Percentiles rank a stretch among this genome's conserved stretches.
These are phyloP conservation scores for Ellobium chinense DNA, from an alignment of 2,888 invertebrate species.

Conservation along the genomic window DNA sequence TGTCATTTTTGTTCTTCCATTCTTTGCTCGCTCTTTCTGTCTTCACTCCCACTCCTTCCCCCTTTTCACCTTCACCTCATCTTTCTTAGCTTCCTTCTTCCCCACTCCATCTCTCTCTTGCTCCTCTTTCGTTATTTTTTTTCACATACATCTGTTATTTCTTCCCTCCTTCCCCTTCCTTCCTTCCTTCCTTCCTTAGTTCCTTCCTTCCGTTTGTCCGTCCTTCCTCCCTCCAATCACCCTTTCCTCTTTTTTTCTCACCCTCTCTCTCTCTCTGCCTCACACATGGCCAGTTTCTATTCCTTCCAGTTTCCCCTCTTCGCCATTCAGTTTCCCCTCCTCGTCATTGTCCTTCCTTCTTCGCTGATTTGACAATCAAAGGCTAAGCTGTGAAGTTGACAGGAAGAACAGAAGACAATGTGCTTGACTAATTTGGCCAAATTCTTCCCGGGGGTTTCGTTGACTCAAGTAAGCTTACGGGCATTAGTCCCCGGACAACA, in stretches of 20 bases:
- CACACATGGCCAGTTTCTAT: too few relatives aligned
- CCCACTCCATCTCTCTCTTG: background rate
- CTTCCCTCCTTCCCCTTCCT: background rate
- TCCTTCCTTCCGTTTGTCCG: background rate
- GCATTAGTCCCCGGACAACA: too few relatives aligned
- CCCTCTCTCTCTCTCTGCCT: conserved; percentile 11
- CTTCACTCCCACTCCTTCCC: background rate
- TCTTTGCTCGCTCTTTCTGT: background rate
- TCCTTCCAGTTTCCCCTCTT: conserved; percentile 21
- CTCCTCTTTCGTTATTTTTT: background rate
- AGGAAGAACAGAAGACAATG: too few relatives aligned
- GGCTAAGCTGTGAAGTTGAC: too few relatives aligned
- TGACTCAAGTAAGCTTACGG: too few relatives aligned
- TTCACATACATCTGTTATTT: background rate
- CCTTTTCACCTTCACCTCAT: background rate
- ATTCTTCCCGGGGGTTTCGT: too few relatives aligned
- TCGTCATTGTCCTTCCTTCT: too few relatives aligned
- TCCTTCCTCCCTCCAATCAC: background rate
- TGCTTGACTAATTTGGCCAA: too few relatives aligned
- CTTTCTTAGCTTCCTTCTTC: background rate
- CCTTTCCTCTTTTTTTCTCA: background rate
- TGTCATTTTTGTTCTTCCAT: background rate
- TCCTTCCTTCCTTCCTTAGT: background rate
- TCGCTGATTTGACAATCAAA: too few relatives aligned
- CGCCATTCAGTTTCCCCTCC: conserved; percentile 7